Base-by-base conservation (phyloP, 2,888 invertebrate genomes). In the Geophilus truncorum region DNA sequence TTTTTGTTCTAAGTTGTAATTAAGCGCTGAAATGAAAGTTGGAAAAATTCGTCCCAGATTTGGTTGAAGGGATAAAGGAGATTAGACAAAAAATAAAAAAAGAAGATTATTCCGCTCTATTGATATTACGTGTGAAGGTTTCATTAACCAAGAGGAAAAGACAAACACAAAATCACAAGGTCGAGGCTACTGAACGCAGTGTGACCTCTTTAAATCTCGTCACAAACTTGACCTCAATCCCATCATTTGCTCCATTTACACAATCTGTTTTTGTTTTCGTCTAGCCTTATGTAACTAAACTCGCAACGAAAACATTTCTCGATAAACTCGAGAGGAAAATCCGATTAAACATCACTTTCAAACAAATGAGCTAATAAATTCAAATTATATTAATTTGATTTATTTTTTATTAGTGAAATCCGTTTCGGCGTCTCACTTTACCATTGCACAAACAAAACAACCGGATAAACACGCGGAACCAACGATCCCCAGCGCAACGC, bases 101-200 rank as follows among this genome's bases (percentile, higher is more conserved):
- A 57, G 23, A 62, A 62, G 62, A 23, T 62, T 62, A 62, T 62
- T 62, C 62, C 62, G 62, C 62, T 62, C 25, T 62, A 23, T 23
- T 62, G 62, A 62, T 28, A 62, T 62, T 28, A 62, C 62, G 28
- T 62, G 62, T 62, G 62, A 62, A 62, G 62, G 62, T 62, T 62
- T 62, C 62, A 62, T 62, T 62, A 62, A 62, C 62, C 62, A 62
- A 25, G 62, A 62, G 62, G 62, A 62, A 62, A 62, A 62, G 62
- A 62, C 62, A 62, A 25, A 62, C 25, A 62, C 62, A 62, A 62
- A 62, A 62, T 62, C 62, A 62, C 62, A 62, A 62, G 62, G 62
- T 62, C 62, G 62, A 62, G 62, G 62, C 62, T 62, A 62, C 62
- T 62, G 62, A 62, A 62, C 62, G 62, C 62, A 62, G 15, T 25